Conservation (phyloP, 2,797 vertebrate genomes). For the Lateolabrax maculatus region DNA sequence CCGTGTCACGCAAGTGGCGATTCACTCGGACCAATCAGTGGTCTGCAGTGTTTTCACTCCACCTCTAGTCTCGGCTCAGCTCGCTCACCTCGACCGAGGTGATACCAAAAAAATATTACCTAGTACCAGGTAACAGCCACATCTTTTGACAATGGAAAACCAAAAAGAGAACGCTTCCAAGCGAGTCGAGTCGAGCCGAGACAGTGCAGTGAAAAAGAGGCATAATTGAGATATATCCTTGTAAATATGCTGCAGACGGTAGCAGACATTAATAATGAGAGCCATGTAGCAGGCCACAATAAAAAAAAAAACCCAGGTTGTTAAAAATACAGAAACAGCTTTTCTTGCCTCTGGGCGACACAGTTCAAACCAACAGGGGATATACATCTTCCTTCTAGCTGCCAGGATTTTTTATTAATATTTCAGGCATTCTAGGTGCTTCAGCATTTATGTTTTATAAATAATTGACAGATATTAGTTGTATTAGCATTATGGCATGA, state of each 20-base stretch:
- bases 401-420: slow-evolving; percentile 50
- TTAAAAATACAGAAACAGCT: slow-evolving; percentile 46
- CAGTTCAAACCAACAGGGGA: slow-evolving; percentile 38
- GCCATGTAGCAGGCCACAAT: slow-evolving; percentile 34
- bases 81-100: no score
- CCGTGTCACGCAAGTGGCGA: no score
- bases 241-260: slow-evolving; percentile 29
- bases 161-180: no score
- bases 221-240: slow-evolving; percentile 5
- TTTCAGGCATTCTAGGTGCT: slow-evolving; percentile 48
- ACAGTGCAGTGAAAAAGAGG: no score
- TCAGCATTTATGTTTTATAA: slow-evolving; percentile 46
- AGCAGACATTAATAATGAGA: slow-evolving; percentile 62
- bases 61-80: no score
- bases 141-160: no score
- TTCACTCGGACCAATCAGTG: no score
- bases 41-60: no score
- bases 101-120: no score
- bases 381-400: slow-evolving; percentile 30
- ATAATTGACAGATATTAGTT: slow-evolving; percentile 56
- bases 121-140: no score
- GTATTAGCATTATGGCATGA: slow-evolving; percentile 24
- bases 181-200: no score
- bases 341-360: slow-evolving; percentile 43
- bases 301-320: slow-evolving; percentile 53